Evolutionary conservation across 2,113 vertebrate species (phyloP).

Genomic region (Megaceryle maxima): DNA sequence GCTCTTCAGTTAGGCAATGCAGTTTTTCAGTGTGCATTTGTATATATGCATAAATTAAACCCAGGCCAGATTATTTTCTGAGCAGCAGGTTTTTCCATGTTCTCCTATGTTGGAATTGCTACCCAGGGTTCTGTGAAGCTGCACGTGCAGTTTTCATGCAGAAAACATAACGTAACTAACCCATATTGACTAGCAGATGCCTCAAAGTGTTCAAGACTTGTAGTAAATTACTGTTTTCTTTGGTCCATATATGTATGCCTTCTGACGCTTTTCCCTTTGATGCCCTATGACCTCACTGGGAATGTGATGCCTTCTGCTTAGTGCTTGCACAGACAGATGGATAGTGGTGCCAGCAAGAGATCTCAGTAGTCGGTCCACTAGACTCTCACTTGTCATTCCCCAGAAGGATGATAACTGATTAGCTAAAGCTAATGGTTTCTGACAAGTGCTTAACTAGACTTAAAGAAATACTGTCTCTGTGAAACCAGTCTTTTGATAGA

Average conservation of each 20-base stretch:
- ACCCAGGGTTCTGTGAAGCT: background rate
- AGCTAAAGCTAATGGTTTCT: constrained; percentile 31
- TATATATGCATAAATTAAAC: background rate
- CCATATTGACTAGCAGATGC: constrained; percentile 38
- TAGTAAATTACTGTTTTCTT: background rate
- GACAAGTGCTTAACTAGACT: background rate
- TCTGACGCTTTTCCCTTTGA: constrained; percentile 1
- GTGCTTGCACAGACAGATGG: constrained; percentile 5
- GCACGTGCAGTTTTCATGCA: background rate
- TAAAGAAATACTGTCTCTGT: constrained; percentile 18
- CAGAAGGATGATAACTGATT: constrained; percentile 4
- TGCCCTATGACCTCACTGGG: background rate
- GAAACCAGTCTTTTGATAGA: background rate
- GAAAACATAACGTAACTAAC: constrained; percentile 23
- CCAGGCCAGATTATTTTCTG: background rate
- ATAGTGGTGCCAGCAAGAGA: background rate
- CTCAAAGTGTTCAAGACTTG: background rate
- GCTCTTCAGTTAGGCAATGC: background rate
- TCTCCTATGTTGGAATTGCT: background rate
- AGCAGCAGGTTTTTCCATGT: background rate
- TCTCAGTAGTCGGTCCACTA: background rate
- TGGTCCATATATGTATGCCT: background rate
- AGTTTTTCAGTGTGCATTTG: background rate
- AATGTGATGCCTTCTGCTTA: background rate
- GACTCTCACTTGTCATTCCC: background rate